A percentile compares a stretch with the other conserved stretches of the same genome.
Conservation (phyloP, 2,113 vertebrate species). For the Merops nubicus region DNA sequence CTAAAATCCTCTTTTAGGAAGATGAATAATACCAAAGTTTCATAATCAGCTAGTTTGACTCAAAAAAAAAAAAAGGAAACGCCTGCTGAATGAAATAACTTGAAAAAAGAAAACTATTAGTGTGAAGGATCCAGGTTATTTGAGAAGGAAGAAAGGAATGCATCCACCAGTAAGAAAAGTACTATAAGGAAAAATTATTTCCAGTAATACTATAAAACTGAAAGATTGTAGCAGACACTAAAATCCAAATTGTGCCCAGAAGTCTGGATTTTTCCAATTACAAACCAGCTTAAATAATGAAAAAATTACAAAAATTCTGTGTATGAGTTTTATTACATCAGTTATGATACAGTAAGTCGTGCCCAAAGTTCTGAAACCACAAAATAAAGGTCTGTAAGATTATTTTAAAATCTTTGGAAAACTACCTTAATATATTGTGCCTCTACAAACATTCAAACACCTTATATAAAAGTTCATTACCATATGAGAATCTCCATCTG, state of each 20-base stretch:
- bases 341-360: not conserved
- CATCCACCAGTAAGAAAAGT: not conserved
- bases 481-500: not conserved
- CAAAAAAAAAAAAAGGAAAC: not conserved
- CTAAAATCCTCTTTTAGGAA: not conserved
- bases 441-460: not conserved
- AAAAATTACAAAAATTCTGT: conserved; percentile 53
- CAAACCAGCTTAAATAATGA: conserved; percentile 29
- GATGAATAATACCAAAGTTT: not conserved
- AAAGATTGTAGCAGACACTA: conserved; percentile 13
- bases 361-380: conserved; percentile 30
- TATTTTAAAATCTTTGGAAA: conserved; percentile 14
- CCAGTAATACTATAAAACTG: conserved; percentile 4
- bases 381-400: not conserved
- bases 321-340: conserved; percentile 30
- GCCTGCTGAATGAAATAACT: not conserved
- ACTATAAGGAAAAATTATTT: conserved; percentile 15
- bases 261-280: conserved; percentile 9
- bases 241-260: conserved; percentile 1
- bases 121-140: not conserved
- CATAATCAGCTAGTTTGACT: not conserved
- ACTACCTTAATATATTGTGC: not conserved
- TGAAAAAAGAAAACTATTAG: not conserved
- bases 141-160: not conserved
- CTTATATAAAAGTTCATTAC: not conserved